These are phyloP conservation scores for Coelopa frigida DNA, from an alignment of 1,140 invertebrate genomes.

Conservation along the genomic window DNA sequence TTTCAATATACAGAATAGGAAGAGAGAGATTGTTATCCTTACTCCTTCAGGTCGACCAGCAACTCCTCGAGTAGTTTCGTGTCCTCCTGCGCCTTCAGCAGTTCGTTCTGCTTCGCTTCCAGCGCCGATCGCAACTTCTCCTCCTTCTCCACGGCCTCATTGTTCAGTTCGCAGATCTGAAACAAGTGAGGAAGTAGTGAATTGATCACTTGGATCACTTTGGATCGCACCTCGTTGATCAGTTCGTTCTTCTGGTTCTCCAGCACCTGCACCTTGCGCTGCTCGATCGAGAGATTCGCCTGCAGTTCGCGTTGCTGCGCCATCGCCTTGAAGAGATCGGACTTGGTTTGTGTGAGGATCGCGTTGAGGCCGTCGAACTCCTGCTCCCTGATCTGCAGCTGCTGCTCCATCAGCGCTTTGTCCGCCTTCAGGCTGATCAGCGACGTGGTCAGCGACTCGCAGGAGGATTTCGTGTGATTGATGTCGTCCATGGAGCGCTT, in stretches of 20 bases:
- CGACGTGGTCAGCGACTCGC: constrained; percentile 22
- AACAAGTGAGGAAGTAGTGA: no score
- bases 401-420: constrained; percentile 7
- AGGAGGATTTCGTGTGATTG: constrained; percentile 24
- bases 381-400: constrained; percentile 13
- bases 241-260: constrained; percentile 11
- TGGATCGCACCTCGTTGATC: constrained; percentile 11
- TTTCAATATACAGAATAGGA: not conserved
- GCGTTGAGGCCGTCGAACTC: constrained; percentile 22
- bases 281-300: constrained; percentile 6
- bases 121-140: not conserved
- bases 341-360: constrained; percentile 15
- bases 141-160: not conserved
- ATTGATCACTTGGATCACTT: no score
- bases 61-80: not conserved
- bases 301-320: constrained; percentile 14
- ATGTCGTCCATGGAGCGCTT: constrained; percentile 25
- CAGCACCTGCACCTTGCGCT: constrained; percentile 8
- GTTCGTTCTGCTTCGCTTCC: not conserved
- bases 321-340: constrained; percentile 21
- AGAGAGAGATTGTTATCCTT: not conserved
- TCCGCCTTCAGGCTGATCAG: constrained; percentile 15
- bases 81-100: not conserved
- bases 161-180: constrained; percentile 9
- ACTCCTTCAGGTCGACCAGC: not conserved